Base-by-base conservation (phyloP, 2,888 invertebrate genomes). In the Alloscopus bannaensis region DNA sequence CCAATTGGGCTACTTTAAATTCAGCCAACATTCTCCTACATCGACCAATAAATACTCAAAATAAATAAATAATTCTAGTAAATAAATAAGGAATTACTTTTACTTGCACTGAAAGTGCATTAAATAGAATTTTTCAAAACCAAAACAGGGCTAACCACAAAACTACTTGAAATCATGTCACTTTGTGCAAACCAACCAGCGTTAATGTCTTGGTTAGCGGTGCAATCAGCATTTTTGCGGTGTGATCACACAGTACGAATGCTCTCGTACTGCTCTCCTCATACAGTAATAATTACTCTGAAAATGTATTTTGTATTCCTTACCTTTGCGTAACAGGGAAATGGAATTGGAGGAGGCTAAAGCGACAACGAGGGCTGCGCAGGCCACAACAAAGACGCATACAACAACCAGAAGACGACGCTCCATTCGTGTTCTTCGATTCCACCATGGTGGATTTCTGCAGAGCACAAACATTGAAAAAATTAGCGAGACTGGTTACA, bases 371-470 rank as follows among this genome's bases (percentile, higher is more conserved):
- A 93, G 89, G 47, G 92, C 91, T 69, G 92, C 88, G 79, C 92
- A 91, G 82, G 92, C 90, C 59, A 92, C 89, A 80, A 91, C 89
- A 55, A 92, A 89, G 78, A 92, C 89, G 59, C 89, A 88, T 77
- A 91, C 90, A 13, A 91, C 87, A 70, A 92, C 87, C 78, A 93
- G 92, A 85, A 94, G 89, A 55, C 92, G 91, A 85, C 93, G 90
- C 88, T 94, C 94, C 90, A 94, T 89, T 83, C 92, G 91, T 47
- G 93, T 93, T 84, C 94, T 90, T 81, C 93, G 90, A 85, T 92
- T 92, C 94, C 94, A 94, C 94, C 94, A 94, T 89, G 93, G 93
- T 86, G 93, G 93, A 88, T 93, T 93, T 90, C 93, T 94, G 89
- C 52, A 59, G 16, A 28, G 57, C 26, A 20, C 3, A 28, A 57